Evolutionary conservation across 2,888 invertebrate species (phyloP).

Genomic region (Drosophila vallismaia): DNA sequence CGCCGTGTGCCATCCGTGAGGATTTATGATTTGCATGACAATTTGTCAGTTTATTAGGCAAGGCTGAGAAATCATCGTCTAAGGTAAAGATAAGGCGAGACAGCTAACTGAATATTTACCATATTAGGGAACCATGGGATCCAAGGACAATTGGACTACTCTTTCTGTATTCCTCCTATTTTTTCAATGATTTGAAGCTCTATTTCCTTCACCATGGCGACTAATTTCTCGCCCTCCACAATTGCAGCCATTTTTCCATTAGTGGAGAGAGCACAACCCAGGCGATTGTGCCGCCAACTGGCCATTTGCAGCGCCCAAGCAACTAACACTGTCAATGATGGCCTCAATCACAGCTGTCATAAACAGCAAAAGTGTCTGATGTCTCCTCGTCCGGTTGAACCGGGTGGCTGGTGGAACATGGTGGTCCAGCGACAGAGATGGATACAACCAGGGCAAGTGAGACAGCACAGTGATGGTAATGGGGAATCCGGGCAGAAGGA

Average conservation of each 20-base stretch:
- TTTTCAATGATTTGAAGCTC: neutral
- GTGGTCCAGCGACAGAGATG: conserved; percentile 13
- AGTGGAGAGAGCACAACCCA: conserved; percentile 20
- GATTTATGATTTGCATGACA: conserved; percentile 34
- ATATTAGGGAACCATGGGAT: neutral
- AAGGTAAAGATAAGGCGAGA: neutral
- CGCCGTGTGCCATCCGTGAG: conserved; percentile 13
- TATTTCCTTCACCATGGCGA: conserved; percentile 3
- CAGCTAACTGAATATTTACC: conserved; percentile 2
- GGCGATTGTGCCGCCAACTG: conserved; percentile 33
- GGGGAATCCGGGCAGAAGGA: neutral
- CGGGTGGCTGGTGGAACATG: neutral
- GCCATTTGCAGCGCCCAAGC: conserved; percentile 50
- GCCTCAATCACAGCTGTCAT: conserved; percentile 73
- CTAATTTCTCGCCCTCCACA: conserved; percentile 21
- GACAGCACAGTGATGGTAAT: neutral
- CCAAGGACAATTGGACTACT: neutral
- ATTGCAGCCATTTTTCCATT: conserved; percentile 21
- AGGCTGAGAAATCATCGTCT: neutral
- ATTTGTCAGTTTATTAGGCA: conserved; percentile 38
- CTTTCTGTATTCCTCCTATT: too few relatives aligned
- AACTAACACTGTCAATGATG: conserved; percentile 62
- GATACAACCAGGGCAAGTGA: neutral
- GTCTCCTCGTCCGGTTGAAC: conserved; percentile 6
- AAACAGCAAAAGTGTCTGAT: conserved; percentile 55